Percentiles rank a stretch among this genome's conserved stretches.
Conservation (phyloP, 2,113 vertebrate species). For the Colossoma macropomum region DNA sequence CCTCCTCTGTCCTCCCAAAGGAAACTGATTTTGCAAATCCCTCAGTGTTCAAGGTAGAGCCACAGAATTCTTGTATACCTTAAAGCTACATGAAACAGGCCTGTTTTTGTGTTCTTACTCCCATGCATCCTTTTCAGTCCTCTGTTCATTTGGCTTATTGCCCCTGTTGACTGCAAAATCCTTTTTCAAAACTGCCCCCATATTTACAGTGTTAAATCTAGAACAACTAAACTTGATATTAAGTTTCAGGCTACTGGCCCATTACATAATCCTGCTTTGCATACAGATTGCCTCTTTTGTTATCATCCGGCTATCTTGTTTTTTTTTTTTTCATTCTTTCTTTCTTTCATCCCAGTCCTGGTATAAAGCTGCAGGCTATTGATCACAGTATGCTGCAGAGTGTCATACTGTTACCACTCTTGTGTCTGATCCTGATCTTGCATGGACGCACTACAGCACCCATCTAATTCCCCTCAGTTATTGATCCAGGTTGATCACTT, state of each 20-base stretch:
- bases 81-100: not conserved
- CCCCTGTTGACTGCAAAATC: not conserved
- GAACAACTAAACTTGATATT: slow-evolving; percentile 4
- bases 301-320: not conserved
- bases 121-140: not conserved
- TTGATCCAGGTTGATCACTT: slow-evolving; percentile 53
- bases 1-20: not conserved
- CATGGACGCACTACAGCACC: slow-evolving; percentile 38
- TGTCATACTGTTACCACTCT: slow-evolving; percentile 47
- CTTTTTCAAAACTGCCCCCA: not conserved
- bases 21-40: slow-evolving; percentile 4
- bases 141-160: not conserved
- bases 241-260: not conserved
- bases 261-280: not conserved
- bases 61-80: not conserved
- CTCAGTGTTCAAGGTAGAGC: not conserved
- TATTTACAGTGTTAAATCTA: slow-evolving; percentile 12
- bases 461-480: slow-evolving; percentile 48
- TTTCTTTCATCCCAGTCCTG: not conserved
- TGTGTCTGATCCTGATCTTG: slow-evolving; percentile 37
- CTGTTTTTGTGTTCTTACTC: not conserved
- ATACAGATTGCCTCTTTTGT: slow-evolving; percentile 9
- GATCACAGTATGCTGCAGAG: slow-evolving; percentile 47
- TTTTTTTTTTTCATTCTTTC: slow-evolving; percentile 7
- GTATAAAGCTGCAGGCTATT: slow-evolving; percentile 46